Conservation (phyloP, 2,113 vertebrate species). For the Oxyruncus cristatus region DNA sequence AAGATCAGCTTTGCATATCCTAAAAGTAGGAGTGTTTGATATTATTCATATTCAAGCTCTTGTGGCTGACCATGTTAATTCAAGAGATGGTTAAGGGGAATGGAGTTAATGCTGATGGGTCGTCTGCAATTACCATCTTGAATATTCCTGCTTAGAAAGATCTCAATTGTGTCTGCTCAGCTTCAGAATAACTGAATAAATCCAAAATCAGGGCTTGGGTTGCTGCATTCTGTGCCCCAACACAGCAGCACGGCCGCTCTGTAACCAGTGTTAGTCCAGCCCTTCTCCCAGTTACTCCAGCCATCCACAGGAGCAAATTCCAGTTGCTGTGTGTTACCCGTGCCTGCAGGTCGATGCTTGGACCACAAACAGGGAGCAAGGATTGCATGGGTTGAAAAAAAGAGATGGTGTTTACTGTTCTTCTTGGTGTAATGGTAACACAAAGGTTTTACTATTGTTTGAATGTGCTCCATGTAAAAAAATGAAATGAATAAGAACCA, state of each 20-base stretch:
- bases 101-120: neutral
- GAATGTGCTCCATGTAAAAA: neutral
- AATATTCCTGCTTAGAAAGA: neutral
- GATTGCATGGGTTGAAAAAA: neutral
- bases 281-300: neutral
- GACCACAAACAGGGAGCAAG: neutral
- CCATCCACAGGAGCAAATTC: neutral
- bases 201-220: neutral
- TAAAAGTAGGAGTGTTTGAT: neutral
- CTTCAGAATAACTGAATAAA: neutral
- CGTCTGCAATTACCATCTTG: neutral
- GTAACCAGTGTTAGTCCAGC: neutral
- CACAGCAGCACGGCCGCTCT: neutral
- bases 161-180: neutral
- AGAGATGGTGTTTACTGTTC: neutral
- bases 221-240: neutral
- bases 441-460: neutral
- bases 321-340: neutral
- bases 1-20: neutral
- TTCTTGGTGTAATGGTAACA: neutral
- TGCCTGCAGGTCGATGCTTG: neutral
- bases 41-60: neutral
- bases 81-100: neutral
- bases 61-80: neutral
- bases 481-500: neutral